Evolutionary conservation across 2,797 vertebrate genomes (phyloP).

Genomic region (Sandelia bainsii): DNA sequence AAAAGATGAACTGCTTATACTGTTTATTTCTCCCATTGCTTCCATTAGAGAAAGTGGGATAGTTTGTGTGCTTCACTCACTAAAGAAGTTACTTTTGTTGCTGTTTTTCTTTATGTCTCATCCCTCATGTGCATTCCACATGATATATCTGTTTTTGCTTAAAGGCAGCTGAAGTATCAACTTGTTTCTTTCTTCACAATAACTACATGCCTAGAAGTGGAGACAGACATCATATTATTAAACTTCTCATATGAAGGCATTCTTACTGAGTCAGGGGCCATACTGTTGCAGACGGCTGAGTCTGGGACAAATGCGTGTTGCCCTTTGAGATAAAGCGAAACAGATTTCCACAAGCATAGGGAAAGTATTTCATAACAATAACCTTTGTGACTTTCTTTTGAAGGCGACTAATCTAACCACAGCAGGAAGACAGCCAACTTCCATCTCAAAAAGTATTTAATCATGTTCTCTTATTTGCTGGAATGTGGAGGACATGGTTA

Average conservation of each 20-base stretch:
- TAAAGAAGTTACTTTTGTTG: conserved; percentile 1
- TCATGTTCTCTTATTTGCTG: conserved; percentile 61
- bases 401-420: conserved; percentile 42
- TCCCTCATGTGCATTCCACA: conserved; percentile 50
- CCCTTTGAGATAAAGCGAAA: conserved; percentile 66
- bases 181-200: conserved; percentile 29
- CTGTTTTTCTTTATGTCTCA: conserved; percentile 25
- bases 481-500: conserved; percentile 60
- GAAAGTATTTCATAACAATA: conserved; percentile 56
- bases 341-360: conserved; percentile 60
- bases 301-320: conserved; percentile 46
- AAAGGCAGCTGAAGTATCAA: conserved; percentile 46
- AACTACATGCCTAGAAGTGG: conserved; percentile 50
- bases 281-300: conserved; percentile 30
- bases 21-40: conserved; percentile 43
- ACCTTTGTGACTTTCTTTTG: conserved; percentile 65
- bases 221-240: conserved; percentile 49
- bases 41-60: conserved; percentile 15
- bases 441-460: conserved; percentile 64
- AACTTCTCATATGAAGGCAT: conserved; percentile 42
- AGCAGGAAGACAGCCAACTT: conserved; percentile 50
- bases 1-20: conserved; percentile 38
- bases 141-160: conserved; percentile 31
- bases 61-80: conserved; percentile 19
- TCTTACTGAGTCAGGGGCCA: conserved; percentile 23